Evolutionary conservation across 2,888 invertebrate genomes (phyloP), one percentile per base, ranked within the genome.

Genomic region (Cephonodes hylas): DNA sequence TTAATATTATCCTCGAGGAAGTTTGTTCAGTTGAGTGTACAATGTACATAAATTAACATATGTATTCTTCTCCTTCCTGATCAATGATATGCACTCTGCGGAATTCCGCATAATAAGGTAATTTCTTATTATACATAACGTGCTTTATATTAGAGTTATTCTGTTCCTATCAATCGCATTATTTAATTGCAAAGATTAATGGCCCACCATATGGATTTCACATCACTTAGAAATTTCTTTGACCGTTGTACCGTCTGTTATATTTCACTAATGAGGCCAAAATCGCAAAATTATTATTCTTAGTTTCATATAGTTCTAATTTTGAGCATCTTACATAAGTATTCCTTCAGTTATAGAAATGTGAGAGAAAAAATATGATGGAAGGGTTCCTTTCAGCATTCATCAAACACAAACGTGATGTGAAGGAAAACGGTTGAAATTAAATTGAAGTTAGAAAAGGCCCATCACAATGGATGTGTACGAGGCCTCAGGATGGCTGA

Each of bases 401-500:
- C 74, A 70, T 72, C 53, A 53, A 53, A 53, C 10, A 73, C 75
- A 75, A 76, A 76, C 75, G 72, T 76, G 68, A 72, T 71, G 75
- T 76, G 77, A 77, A 80, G 75, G 74, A 77, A 83, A 83, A 82
- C 76, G 81, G 75, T 78, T 84, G 79, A 84, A 84, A 86, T 85
- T 83, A 83, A 83, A 87, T 88, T 84, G 81, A 85, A 84, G 78
- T 79, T 77, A 72, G 79, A 81, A 85, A 84, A 85, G 84, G 82
- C 77, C 76, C 70, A 73, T 68, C 77, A 88, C 88, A 88, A 89
- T 85, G 70, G 80, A 69, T 69, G 71, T 74, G 79, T 76, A 71
- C 70, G 74, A 78, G 75, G 76, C 76, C 70, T 71, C 72, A 76
- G 76, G 75, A 74, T 75, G 73, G 70, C 73, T 84, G 86, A 84